These are phyloP conservation scores for Trachelus tabidus DNA, from an alignment of 2,888 invertebrate genomes.

Conservation along the genomic window DNA sequence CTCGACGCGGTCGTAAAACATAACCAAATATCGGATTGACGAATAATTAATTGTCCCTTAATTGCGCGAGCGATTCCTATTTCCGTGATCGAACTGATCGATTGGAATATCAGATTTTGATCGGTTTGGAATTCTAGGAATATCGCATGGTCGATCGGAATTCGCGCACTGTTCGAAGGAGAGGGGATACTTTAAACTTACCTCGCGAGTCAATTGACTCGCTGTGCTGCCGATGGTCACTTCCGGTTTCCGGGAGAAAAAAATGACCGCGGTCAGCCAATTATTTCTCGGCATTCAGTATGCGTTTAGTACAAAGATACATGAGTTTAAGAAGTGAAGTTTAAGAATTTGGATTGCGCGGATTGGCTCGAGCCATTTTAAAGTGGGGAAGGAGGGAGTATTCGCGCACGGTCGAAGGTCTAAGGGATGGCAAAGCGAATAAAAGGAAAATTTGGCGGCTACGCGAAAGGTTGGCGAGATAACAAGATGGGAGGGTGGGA, in stretches of 20 bases:
- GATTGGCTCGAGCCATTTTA: background rate
- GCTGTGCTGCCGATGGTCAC: background rate
- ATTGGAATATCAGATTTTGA: background rate
- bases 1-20: background rate
- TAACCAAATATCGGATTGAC: conserved; percentile 50
- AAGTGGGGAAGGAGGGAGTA: background rate
- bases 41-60: conserved; percentile 15
- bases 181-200: background rate
- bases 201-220: background rate
- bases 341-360: conserved; percentile 8
- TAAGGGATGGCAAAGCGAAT: background rate
- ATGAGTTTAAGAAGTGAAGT: conserved; percentile 29
- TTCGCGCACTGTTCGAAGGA: background rate
- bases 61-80: conserved; percentile 2
- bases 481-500: background rate
- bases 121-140: background rate
- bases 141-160: background rate
- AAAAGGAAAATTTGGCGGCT: background rate
- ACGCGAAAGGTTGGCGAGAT: background rate
- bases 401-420: background rate
- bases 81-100: background rate
- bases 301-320: conserved; percentile 54
- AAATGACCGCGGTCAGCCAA: conserved; percentile 24
- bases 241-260: background rate
- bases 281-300: conserved; percentile 43